Evolutionary conservation across 2,113 vertebrate species (phyloP).

Genomic region (Donacobius atricapilla): DNA sequence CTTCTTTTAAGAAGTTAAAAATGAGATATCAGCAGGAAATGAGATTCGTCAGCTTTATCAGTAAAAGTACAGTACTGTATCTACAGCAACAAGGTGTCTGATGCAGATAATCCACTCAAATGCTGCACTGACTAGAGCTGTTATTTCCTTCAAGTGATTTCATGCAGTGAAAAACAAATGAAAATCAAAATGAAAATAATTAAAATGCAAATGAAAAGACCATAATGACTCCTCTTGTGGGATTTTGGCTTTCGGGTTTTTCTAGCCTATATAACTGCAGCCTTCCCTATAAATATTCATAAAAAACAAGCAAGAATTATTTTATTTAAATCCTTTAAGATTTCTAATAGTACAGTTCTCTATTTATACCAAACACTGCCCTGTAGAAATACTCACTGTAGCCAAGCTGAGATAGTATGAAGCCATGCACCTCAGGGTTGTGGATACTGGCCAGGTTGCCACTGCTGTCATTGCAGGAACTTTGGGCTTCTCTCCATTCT

Average conservation of each 20-base stretch:
- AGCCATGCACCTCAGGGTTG: constrained; percentile 86
- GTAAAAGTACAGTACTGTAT: background rate
- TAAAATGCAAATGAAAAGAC: background rate
- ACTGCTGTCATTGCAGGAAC: constrained; percentile 79
- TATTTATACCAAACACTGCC: background rate
- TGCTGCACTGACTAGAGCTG: background rate
- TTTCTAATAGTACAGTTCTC: background rate
- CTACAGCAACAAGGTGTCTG: background rate
- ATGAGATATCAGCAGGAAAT: background rate
- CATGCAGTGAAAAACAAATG: background rate
- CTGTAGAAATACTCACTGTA: constrained; percentile 77
- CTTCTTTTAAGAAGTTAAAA: background rate
- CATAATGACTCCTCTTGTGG: background rate
- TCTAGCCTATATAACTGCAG: background rate
- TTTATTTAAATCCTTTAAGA: background rate
- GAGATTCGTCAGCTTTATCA: background rate
- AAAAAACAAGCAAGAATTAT: background rate
- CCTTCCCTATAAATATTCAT: background rate
- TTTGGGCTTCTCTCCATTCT: constrained; percentile 80
- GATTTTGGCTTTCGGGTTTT: background rate
- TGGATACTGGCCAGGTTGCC: constrained; percentile 84
- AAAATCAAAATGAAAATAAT: background rate
- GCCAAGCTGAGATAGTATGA: constrained; percentile 85
- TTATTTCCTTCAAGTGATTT: background rate
- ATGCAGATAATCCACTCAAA: background rate